Base-by-base conservation (phyloP, 2,113 vertebrate genomes). In the Xenus cinereus region DNA sequence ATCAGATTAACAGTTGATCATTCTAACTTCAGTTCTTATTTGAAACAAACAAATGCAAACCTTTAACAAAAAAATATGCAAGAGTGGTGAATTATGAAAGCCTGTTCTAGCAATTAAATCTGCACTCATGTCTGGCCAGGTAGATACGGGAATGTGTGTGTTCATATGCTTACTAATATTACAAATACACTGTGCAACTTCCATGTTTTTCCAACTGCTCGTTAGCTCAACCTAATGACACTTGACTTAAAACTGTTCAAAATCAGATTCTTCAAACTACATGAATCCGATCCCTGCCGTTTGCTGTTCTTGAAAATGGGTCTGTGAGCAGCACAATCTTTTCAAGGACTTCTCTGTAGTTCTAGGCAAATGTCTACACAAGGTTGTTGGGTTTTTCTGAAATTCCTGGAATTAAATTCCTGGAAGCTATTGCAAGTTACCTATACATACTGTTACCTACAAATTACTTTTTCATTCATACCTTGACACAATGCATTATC, bases 121-220 rank as follows among this genome's bases (percentile, higher is more conserved):
- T 39, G 14, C 4, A 33, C 9, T 39, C 7, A 0, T 22, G 17
- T 0, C 0, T 62, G 81, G 28, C 27, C 19, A 28, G 14, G 35
- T 53, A 51, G 62, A 51, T 43, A 39, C 3, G 67, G 26, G 12
- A 84, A 66, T 39, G 54, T 46, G 5, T 63, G 45, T 46, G 23
- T 53, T 13, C 6, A 2, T n/a, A 3, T 67, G 30, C 27, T 68
- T 79, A 32, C 33, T 62, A 62, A 48, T 67, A 56, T 20, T n/a
- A 18, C 26, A 82, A 46, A 62, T 35, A 28, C 2, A 32, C 6
- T 43, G 15, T 50, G 46, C 23, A 39, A 7, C 78, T 69, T 75
- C 28, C 22, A 27, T 23, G 11, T 27, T 77, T 87, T 78, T 37
- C 43, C 9, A 51, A 4, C 32, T 66, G 32, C 28, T 59, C 2